Conservation (phyloP, 2,113 vertebrate species). For the Phodopus roborovskii region DNA sequence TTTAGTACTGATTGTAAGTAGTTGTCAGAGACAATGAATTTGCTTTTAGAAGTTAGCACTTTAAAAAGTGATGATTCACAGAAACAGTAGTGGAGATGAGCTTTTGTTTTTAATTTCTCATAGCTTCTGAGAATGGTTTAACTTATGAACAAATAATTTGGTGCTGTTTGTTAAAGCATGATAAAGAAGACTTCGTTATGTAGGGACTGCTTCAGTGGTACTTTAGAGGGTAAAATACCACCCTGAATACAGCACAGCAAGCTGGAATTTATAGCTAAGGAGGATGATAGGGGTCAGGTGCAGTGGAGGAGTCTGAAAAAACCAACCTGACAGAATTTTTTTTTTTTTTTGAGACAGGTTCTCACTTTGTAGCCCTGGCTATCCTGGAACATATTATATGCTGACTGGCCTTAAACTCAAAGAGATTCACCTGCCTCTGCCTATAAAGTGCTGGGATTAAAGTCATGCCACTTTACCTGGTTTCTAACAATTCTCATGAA, state of each 20-base stretch:
- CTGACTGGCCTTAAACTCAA: not conserved
- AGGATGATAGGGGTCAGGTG: not conserved
- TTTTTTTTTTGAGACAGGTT: not conserved
- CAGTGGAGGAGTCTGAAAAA: not conserved
- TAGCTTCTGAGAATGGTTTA: constrained; percentile 33
- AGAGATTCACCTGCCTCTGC: not conserved
- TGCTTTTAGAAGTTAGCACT: constrained; percentile 14
- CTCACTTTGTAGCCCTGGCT: not conserved
- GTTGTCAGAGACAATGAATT: not conserved
- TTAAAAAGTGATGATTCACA: not conserved
- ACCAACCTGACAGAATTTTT: not conserved
- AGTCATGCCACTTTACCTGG: not conserved
- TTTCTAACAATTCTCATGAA: not conserved
- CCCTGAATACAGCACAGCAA: not conserved
- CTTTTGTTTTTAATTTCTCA: constrained; percentile 33
- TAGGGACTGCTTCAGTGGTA: not conserved
- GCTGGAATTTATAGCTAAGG: not conserved
- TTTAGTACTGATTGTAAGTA: constrained; percentile 24
- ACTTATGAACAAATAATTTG: not conserved
- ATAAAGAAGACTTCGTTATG: not conserved
- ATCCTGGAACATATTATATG: not conserved
- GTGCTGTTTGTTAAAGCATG: not conserved
- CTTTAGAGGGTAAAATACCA: not conserved
- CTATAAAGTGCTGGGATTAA: not conserved
- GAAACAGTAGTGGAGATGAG: constrained; percentile 1